Conservation (phyloP, 1,140 invertebrate species). For the Caligus rogercresseyi region DNA sequence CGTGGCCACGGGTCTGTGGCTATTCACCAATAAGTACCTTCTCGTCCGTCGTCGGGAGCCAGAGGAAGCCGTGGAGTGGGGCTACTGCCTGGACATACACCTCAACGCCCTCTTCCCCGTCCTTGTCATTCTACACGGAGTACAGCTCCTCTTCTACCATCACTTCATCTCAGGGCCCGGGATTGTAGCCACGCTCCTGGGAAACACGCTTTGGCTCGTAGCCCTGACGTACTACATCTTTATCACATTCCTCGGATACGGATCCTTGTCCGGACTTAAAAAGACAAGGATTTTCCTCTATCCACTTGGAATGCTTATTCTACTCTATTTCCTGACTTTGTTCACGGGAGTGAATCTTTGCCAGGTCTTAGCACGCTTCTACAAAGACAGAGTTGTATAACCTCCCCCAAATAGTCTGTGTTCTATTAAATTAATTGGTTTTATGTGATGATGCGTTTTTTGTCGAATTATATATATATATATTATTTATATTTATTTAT, state of each 20-base stretch:
- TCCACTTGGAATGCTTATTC: conserved; percentile 54
- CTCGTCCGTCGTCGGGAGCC: conserved; percentile 44
- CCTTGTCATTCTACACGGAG: conserved; percentile 75
- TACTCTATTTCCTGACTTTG: conserved; percentile 63
- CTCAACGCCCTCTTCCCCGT: conserved; percentile 84
- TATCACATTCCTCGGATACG: conserved; percentile 94
- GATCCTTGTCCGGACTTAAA: conserved; percentile 76
- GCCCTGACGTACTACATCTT: conserved; percentile 84
- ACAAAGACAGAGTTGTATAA: conserved; percentile 47
- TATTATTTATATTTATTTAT: not conserved
- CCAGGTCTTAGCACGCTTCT: conserved; percentile 54
- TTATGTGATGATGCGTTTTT: not conserved
- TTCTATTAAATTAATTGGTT: not conserved
- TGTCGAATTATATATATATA: not conserved
- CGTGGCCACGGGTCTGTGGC: conserved; percentile 79
- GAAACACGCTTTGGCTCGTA: conserved; percentile 85
- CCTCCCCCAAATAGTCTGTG: not conserved
- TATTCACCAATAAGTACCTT: conserved; percentile 70
- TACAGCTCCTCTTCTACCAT: conserved; percentile 74
- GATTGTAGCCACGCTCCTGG: conserved; percentile 60
- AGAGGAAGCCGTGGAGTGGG: conserved; percentile 84
- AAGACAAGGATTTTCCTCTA: conserved; percentile 72
- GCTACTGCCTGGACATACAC: conserved; percentile 95
- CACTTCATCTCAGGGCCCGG: conserved; percentile 33
- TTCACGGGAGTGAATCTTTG: conserved; percentile 43